These are phyloP conservation scores for Adelognathus sp. DNA, from an alignment of 2,888 invertebrate genomes.

Conservation along the genomic window DNA sequence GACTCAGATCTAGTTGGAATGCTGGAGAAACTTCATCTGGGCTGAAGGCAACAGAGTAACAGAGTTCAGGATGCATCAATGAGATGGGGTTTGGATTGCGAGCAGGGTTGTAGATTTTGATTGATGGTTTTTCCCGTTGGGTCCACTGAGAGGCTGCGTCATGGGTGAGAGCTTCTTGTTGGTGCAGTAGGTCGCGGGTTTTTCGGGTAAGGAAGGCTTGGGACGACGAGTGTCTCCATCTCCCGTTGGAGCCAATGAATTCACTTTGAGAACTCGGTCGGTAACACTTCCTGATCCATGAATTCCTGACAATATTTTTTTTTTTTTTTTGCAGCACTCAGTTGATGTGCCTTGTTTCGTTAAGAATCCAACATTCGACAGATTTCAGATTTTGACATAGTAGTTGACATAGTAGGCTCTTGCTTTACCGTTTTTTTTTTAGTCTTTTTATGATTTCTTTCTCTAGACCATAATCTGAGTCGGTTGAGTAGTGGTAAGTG, in stretches of 20 bases:
- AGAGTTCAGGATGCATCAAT: not conserved
- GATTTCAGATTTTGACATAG: no score
- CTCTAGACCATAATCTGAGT: no score
- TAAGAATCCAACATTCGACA: no score
- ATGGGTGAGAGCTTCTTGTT: not conserved
- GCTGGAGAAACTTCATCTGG: not conserved
- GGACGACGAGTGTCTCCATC: not conserved
- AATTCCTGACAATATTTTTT: not conserved
- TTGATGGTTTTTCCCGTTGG: not conserved
- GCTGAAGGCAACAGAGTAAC: no score
- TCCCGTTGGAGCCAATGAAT: not conserved
- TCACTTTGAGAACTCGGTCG: not conserved
- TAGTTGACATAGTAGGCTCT: no score
- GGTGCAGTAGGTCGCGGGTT: not conserved
- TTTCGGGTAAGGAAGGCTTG: not conserved
- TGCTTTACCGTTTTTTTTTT: no score
- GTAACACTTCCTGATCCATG: not conserved
- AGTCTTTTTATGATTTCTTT: no score
- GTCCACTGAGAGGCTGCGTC: not conserved
- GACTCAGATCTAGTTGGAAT: not conserved
- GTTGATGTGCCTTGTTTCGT: no score
- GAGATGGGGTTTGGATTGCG: not conserved
- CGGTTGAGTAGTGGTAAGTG: no score
- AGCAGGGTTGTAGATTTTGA: not conserved
- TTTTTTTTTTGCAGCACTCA: no score